Evolutionary conservation across 64 coral and sea anemone genomes (phyloP).

Genomic region (Trachythela sp.): DNA sequence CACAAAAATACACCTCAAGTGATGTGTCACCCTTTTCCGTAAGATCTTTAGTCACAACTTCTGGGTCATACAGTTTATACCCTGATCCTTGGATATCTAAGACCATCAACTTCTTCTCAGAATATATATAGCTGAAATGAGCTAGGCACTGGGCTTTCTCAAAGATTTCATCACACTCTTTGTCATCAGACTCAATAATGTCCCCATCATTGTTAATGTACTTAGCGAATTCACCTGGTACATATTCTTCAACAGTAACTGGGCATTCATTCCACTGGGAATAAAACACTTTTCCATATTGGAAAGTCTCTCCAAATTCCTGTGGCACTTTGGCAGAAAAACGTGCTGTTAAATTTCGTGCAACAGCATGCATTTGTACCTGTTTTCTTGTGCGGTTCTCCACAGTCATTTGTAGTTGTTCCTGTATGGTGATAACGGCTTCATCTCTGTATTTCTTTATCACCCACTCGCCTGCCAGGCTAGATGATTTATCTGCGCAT

Average conservation of each 20-base stretch:
- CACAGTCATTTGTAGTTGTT: neutral
- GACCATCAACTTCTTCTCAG: neutral
- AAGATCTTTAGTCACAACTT: neutral
- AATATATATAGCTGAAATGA: neutral
- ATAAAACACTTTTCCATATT: slow-evolving; percentile 62
- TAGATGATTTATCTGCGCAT: slow-evolving; percentile 1
- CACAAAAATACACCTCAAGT: slow-evolving; percentile 7
- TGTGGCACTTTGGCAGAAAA: slow-evolving; percentile 19
- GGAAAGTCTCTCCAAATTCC: slow-evolving; percentile 61
- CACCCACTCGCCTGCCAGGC: slow-evolving; percentile 29
- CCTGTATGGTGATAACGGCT: neutral
- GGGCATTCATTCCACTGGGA: slow-evolving; percentile 39
- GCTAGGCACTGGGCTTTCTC: neutral
- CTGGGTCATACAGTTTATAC: neutral
- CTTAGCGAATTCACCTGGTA: slow-evolving; percentile 56
- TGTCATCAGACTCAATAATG: neutral
- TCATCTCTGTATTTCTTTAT: slow-evolving; percentile 37
- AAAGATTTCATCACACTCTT: neutral
- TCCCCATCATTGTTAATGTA: slow-evolving; percentile 73
- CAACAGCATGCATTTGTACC: slow-evolving; percentile 45
- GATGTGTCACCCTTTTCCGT: neutral
- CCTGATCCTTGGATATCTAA: neutral
- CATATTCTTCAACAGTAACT: slow-evolving; percentile 74
- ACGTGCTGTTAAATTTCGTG: slow-evolving; percentile 2
- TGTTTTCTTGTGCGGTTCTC: slow-evolving; percentile 28